phyloP scores from a whole-genome alignment of 2,888 invertebrate genomes.

The Beris chalybata region DNA sequence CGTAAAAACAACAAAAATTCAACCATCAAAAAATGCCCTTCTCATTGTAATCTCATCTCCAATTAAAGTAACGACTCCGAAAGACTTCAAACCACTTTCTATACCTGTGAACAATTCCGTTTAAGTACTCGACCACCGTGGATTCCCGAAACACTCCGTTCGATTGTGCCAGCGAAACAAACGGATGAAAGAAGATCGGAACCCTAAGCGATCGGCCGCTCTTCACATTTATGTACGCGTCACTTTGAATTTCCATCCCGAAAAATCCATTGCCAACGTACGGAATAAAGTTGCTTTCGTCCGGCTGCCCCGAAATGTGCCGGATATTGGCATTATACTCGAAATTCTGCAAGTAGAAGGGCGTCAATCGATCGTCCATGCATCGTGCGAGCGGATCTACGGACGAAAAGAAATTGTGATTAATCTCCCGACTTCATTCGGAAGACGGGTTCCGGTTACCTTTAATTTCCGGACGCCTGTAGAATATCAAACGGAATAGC shows the following conservation, averaged over 20 bases:
- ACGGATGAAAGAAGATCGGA: conserved; percentile 68
- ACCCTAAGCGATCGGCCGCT: conserved; percentile 67
- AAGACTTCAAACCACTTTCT: no score
- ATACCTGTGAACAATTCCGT: conserved; percentile 63
- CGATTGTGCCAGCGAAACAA: conserved; percentile 60
- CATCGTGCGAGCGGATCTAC: conserved; percentile 63
- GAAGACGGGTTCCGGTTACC: conserved; percentile 42
- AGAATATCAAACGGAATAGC: conserved; percentile 65
- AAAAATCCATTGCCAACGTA: conserved; percentile 77
- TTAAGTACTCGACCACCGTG: conserved; percentile 69
- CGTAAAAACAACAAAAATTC: no score
- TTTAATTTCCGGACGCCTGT: conserved; percentile 56
- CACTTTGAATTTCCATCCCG: conserved; percentile 66
- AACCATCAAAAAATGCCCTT: no score
- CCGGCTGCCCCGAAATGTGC: conserved; percentile 60
- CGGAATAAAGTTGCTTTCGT: conserved; percentile 67
- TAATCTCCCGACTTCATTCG: not conserved
- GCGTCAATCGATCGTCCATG: conserved; percentile 66
- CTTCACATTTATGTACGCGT: conserved; percentile 69
- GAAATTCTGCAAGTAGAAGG: conserved; percentile 63
- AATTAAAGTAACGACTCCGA: no score
- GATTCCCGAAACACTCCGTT: conserved; percentile 65
- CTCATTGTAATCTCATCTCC: no score
- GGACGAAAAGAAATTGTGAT: not conserved
- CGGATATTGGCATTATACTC: conserved; percentile 71